Evolutionary conservation across 2,113 vertebrate species (phyloP).

Genomic region (Phylloscopus whistleri): DNA sequence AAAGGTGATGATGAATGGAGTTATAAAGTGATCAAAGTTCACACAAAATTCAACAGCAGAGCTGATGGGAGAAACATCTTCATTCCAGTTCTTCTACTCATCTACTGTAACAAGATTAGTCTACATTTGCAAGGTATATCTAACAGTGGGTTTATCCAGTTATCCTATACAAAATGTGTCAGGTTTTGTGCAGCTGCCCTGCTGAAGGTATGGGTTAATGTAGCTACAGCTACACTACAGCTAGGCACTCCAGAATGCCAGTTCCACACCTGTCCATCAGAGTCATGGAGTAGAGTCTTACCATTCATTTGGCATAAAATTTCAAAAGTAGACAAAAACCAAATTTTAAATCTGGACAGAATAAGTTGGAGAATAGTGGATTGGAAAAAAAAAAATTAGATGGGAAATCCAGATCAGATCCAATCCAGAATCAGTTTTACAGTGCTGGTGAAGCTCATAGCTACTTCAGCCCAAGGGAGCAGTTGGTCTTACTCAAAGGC

Average conservation of each 20-base stretch:
- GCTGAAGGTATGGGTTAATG: rapidly evolving
- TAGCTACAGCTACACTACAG: not conserved
- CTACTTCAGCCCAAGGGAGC: not conserved
- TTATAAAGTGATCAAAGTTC: not conserved
- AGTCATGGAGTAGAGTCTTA: not conserved
- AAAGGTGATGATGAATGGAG: not conserved
- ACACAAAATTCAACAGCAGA: not conserved
- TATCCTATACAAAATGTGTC: not conserved
- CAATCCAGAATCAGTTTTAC: too few species aligned
- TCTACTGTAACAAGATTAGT: not conserved
- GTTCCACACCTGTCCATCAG: not conserved
- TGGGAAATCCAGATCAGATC: not conserved
- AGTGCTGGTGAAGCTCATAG: not conserved
- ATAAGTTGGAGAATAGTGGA: not conserved
- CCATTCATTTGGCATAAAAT: not conserved
- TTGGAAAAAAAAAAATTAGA: not conserved
- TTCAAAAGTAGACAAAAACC: not conserved
- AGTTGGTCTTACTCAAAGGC: not conserved
- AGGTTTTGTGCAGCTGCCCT: not conserved
- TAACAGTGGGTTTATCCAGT: not conserved
- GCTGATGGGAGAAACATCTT: not conserved
- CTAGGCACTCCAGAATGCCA: not conserved
- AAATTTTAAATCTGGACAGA: not conserved
- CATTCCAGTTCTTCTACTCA: not conserved
- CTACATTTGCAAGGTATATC: not conserved